These are phyloP conservation scores for Dolichotis patagonum DNA, from an alignment of 2,113 vertebrate genomes.

Conservation along the genomic window DNA sequence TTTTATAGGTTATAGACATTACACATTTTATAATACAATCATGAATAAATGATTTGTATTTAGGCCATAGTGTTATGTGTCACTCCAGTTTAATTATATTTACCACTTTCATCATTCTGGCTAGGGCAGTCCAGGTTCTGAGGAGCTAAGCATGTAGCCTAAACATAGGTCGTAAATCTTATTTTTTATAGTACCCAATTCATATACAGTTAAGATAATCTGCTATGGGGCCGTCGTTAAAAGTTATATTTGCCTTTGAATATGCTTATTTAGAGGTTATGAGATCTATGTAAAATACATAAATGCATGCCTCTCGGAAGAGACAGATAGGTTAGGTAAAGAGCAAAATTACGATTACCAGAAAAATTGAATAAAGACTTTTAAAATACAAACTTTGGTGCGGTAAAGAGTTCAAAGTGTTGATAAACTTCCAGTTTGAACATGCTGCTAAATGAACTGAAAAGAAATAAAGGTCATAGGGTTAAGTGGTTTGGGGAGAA, in stretches of 20 bases:
- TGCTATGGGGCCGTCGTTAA: neutral
- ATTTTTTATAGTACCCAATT: neutral
- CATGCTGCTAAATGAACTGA: neutral
- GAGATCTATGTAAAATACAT: neutral
- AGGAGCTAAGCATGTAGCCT: neutral
- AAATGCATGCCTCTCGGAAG: neutral
- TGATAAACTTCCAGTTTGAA: neutral
- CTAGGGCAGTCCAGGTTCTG: neutral
- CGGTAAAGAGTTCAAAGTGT: neutral
- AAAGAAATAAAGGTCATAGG: neutral
- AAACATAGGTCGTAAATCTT: neutral
- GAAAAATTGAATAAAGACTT: neutral
- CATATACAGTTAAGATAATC: neutral
- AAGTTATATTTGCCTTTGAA: neutral
- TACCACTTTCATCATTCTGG: neutral
- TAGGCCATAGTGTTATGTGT: neutral
- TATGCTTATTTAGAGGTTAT: neutral
- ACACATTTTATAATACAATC: neutral
- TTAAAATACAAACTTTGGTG: neutral
- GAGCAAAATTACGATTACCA: neutral
- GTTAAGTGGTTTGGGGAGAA: slow-evolving; percentile 4
- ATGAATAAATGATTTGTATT: neutral
- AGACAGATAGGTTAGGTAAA: neutral
- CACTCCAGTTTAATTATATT: neutral
- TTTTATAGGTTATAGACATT: neutral